These are phyloP conservation scores for Drosophila longiperda DNA, from an alignment of 2,888 invertebrate species.

Conservation along the genomic window DNA sequence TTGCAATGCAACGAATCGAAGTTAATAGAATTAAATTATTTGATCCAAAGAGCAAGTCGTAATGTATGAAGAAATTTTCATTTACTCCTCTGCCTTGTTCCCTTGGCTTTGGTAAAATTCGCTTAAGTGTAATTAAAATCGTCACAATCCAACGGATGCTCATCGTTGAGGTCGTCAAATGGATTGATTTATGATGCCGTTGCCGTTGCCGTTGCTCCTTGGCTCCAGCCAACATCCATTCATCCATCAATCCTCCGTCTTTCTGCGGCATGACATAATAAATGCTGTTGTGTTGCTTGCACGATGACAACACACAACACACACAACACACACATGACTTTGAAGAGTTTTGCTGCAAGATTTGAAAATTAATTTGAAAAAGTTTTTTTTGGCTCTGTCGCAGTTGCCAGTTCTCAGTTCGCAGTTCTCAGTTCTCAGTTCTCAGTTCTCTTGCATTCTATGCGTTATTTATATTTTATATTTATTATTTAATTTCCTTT, in stretches of 20 bases:
- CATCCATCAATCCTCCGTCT: slow-evolving; percentile 40
- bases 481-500: slow-evolving; percentile 75
- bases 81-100: background rate
- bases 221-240: slow-evolving; percentile 4
- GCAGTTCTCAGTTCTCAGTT: slow-evolving; percentile 19
- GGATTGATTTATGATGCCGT: slow-evolving; percentile 76
- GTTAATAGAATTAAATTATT: slow-evolving; percentile 62
- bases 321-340: slow-evolving; percentile 43
- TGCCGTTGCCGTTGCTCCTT: slow-evolving; percentile 52
- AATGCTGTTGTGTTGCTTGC: slow-evolving; percentile 49
- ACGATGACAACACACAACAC: slow-evolving; percentile 53
- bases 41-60: background rate
- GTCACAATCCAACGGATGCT: slow-evolving; percentile 31
- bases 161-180: slow-evolving; percentile 67
- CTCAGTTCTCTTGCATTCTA: slow-evolving; percentile 40
- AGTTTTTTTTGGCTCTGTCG: slow-evolving; percentile 50
- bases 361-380: slow-evolving; percentile 73
- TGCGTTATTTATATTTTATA: slow-evolving; percentile 74
- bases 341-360: slow-evolving; percentile 38
- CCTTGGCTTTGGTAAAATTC: slow-evolving; percentile 8
- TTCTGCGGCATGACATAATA: slow-evolving; percentile 70
- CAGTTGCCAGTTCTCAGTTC: slow-evolving; percentile 22
- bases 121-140: slow-evolving; percentile 79
- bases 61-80: slow-evolving; percentile 19
- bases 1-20: slow-evolving; percentile 65